Conservation (phyloP, 1,140 invertebrate species). For the Achatina immaculata region DNA sequence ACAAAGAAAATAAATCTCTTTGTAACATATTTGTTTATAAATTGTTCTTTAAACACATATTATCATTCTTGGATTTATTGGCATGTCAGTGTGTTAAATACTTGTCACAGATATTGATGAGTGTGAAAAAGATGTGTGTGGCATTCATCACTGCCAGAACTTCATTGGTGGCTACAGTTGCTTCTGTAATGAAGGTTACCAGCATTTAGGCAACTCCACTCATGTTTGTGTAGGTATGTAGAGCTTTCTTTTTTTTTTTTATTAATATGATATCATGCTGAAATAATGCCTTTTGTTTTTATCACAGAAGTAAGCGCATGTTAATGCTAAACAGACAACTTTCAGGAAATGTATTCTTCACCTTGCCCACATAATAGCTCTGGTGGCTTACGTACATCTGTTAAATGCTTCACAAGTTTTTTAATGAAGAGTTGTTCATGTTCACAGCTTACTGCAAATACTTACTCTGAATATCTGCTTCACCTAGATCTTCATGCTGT, state of each 20-base stretch:
- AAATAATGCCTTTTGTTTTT: neutral
- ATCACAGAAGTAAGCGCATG: neutral
- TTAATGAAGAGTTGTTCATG: too few relatives aligned
- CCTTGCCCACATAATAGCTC: neutral
- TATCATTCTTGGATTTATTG: too few relatives aligned
- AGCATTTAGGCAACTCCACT: neutral
- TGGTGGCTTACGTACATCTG: neutral
- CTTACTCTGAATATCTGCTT: too few relatives aligned
- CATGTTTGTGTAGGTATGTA: conserved; percentile 12
- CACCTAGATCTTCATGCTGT: too few relatives aligned
- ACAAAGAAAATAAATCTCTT: too few relatives aligned
- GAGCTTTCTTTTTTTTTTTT: neutral
- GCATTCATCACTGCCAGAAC: conserved; percentile 8
- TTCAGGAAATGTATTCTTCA: neutral
- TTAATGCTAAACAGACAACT: neutral
- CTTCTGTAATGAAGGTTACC: conserved; percentile 5
- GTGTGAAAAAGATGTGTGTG: neutral
- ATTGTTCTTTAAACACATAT: too few relatives aligned
- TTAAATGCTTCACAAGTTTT: neutral
- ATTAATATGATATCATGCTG: neutral
- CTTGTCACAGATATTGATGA: conserved; percentile 25
- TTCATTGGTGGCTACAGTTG: conserved; percentile 20
- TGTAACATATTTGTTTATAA: too few relatives aligned
- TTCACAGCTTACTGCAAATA: too few relatives aligned
- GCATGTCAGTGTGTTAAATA: too few relatives aligned